A percentile compares a stretch with the other conserved stretches of the same genome.
phyloP scores from a whole-genome alignment of 2,113 vertebrate genomes.

The Sander vitreus region DNA sequence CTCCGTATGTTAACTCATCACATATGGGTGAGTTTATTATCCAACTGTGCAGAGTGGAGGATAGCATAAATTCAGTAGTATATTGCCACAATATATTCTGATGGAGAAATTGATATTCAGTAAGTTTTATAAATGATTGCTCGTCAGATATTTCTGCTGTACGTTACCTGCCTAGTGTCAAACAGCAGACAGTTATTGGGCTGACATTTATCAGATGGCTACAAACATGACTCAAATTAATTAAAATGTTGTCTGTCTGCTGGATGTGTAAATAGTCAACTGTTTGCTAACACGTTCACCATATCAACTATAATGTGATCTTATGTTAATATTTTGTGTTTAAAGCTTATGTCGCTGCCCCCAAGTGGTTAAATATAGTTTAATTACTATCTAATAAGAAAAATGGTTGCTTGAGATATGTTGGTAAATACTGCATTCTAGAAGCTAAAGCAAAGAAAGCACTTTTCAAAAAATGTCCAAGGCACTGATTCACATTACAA shows the following conservation, averaged over 20 bases:
- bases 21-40: conserved; percentile 33
- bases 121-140: background rate
- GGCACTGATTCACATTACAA: background rate
- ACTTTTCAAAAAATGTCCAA: background rate
- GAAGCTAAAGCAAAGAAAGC: background rate
- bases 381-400: background rate
- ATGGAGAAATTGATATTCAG: conserved; percentile 12
- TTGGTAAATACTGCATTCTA: background rate
- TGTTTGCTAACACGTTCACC: too few species aligned
- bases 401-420: background rate
- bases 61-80: background rate
- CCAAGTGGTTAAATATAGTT: background rate
- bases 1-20: conserved; percentile 31
- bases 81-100: conserved; percentile 6
- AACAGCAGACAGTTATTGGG: background rate
- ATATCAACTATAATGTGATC: background rate
- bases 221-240: background rate
- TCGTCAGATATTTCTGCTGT: background rate
- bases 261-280: too few species aligned
- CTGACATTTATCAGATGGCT: background rate
- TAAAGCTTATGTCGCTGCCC: background rate
- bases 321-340: background rate
- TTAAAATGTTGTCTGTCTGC: background rate
- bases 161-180: background rate
- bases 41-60: conserved; percentile 5